These are phyloP conservation scores for Sarcophaga rosellei DNA, from an alignment of 2,888 invertebrate genomes.

Conservation along the genomic window DNA sequence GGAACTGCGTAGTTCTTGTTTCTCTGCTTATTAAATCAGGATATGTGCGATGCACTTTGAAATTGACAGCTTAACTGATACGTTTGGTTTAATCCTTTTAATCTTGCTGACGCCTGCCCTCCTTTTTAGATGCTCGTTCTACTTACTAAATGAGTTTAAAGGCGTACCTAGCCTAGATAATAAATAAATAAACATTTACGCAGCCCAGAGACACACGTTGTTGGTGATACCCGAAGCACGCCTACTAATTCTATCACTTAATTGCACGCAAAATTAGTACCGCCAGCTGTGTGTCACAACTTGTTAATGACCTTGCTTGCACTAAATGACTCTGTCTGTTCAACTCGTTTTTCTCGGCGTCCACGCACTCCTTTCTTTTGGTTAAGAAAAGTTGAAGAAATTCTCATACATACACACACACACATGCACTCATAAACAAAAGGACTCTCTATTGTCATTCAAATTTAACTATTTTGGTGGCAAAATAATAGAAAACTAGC, in stretches of 20 bases:
- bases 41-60: too few species aligned
- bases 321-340: conserved; percentile 40
- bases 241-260: conserved; percentile 63
- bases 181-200: conserved; percentile 55
- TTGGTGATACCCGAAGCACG: conserved; percentile 68
- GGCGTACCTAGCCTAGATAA: conserved; percentile 15
- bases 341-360: background rate
- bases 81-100: too few species aligned
- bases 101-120: too few species aligned
- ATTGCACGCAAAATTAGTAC: conserved; percentile 64
- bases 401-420: conserved; percentile 25
- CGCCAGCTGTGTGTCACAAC: conserved; percentile 64
- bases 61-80: too few species aligned
- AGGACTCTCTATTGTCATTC: conserved; percentile 42
- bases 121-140: conserved; percentile 17
- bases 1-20: too few species aligned
- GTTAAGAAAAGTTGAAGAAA: background rate
- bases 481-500: conserved; percentile 1
- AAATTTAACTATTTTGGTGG: conserved; percentile 33
- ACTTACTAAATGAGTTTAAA: background rate
- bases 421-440: background rate
- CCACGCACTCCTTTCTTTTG: background rate
- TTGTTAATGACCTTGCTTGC: conserved; percentile 62
- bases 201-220: conserved; percentile 8
- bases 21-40: too few species aligned